phyloP scores from a whole-genome alignment of 1,140 invertebrate species.

The Melipona quadrifasciata region DNA sequence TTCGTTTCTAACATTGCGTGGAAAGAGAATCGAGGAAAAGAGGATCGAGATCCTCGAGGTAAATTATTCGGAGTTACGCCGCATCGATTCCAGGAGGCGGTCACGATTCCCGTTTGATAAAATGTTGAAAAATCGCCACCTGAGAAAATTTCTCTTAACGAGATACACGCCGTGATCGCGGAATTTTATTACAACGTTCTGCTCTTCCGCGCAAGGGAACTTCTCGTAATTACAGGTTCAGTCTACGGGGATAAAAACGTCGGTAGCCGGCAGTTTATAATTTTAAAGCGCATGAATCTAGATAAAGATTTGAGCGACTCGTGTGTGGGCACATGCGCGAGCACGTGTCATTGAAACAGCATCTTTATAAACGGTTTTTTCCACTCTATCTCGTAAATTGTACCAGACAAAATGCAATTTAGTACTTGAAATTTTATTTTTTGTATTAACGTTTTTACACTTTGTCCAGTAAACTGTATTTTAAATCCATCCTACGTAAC shows the following conservation, averaged over 20 bases:
- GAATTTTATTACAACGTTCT: conserved; percentile 41
- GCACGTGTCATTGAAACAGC: no score
- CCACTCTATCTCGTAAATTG: no score
- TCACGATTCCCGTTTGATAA: background rate
- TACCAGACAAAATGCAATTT: no score
- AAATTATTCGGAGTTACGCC: conserved; percentile 10
- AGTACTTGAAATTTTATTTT: no score
- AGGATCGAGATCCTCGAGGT: background rate
- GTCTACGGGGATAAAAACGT: background rate
- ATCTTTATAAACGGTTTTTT: no score
- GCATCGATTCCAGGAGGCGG: background rate
- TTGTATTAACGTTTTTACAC: no score
- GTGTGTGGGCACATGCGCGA: no score
- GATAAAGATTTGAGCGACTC: no score
- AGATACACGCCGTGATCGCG: conserved; percentile 1
- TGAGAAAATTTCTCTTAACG: conserved; percentile 33
- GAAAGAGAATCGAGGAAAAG: background rate
- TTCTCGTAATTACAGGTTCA: background rate
- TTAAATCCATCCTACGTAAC: no score
- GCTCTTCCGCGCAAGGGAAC: background rate
- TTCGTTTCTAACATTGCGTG: no score
- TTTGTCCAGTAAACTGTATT: no score
- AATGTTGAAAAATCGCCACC: conserved; percentile 13
- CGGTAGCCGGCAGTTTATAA: background rate
- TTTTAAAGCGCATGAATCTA: background rate